These are phyloP conservation scores for Mythimna pallens DNA, from an alignment of 2,888 invertebrate genomes.

Conservation along the genomic window DNA sequence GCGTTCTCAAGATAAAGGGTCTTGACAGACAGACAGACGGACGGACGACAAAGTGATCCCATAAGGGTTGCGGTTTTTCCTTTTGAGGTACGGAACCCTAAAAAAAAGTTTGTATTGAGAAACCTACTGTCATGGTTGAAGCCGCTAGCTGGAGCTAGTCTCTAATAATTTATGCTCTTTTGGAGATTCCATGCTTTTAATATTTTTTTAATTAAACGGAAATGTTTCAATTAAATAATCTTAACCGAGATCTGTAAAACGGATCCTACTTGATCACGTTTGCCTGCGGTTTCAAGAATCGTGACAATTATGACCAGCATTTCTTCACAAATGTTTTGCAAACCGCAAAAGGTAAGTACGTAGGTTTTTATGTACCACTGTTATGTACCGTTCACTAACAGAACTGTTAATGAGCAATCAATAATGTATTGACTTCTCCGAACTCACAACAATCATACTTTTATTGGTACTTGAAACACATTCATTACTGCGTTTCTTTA, in stretches of 20 bases:
- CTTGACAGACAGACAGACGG: no score
- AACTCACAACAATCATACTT: not conserved
- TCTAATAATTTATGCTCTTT: no score
- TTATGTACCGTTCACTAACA: conserved; percentile 29
- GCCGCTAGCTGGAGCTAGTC: no score
- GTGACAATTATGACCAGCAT: conserved; percentile 38
- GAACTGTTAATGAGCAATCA: conserved; percentile 43
- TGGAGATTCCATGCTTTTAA: not conserved
- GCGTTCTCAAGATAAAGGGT: no score
- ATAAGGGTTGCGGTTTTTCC: no score
- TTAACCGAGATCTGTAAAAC: not conserved
- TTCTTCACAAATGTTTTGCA: conserved; percentile 22
- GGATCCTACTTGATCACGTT: conserved; percentile 6
- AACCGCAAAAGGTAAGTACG: conserved; percentile 17
- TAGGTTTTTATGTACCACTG: not conserved
- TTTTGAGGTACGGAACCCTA: no score
- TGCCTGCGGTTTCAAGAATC: conserved; percentile 26
- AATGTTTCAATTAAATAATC: not conserved
- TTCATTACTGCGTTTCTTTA: conserved; percentile 1
- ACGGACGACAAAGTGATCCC: no score
- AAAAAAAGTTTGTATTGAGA: no score
- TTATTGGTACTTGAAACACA: not conserved
- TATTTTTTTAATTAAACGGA: no score
- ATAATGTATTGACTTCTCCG: conserved; percentile 30
- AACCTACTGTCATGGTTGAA: no score